Conservation (phyloP, 1,140 invertebrate genomes). For the Drosophila sproati region DNA sequence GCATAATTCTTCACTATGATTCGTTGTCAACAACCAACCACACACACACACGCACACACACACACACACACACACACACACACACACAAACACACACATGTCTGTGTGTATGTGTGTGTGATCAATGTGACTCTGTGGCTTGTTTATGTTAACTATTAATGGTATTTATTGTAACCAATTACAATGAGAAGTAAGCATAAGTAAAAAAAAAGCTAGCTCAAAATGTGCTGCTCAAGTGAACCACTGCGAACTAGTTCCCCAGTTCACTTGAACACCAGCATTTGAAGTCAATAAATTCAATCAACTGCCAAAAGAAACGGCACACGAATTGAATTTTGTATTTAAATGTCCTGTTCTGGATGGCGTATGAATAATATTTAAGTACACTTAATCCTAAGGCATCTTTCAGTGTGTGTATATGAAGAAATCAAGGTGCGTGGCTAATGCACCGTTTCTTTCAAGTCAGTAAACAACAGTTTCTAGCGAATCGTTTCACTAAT, state of each 20-base stretch:
- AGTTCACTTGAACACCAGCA: constrained; percentile 57
- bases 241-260: not conserved
- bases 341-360: constrained; percentile 26
- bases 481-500: constrained; percentile 64
- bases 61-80: constrained; percentile 23
- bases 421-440: not conserved
- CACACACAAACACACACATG: not conserved
- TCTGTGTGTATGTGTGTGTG: no score
- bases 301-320: constrained; percentile 10
- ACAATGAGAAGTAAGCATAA: constrained; percentile 12
- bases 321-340: constrained; percentile 17
- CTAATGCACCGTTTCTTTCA: constrained; percentile 46
- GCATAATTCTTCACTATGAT: constrained; percentile 65
- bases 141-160: constrained; percentile 80
- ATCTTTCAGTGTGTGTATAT: constrained; percentile 10
- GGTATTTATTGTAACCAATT: constrained; percentile 71
- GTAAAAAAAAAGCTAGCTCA: not conserved
- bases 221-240: constrained; percentile 60
- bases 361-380: constrained; percentile 65
- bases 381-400: constrained; percentile 42
- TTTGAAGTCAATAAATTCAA: constrained; percentile 41
- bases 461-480: constrained; percentile 63
- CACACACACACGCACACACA: constrained; percentile 25
- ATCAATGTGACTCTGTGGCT: constrained; percentile 38
- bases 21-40: constrained; percentile 41